These are phyloP conservation scores for Thinocorus orbignyianus DNA, from an alignment of 2,113 vertebrate genomes.

Conservation along the genomic window DNA sequence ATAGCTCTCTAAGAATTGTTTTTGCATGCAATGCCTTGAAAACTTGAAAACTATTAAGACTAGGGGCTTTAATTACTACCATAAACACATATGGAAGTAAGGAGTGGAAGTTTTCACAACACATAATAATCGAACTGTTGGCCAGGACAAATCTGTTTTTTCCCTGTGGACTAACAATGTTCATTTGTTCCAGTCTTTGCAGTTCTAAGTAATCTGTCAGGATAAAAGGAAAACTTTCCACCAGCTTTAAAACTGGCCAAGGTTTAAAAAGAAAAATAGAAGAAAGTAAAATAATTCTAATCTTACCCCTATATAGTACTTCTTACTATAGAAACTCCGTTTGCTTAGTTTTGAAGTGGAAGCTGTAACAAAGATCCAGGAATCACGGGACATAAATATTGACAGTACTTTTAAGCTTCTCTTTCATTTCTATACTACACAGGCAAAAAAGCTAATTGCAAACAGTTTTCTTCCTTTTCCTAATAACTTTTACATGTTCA, in stretches of 20 bases:
- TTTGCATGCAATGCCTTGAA: neutral
- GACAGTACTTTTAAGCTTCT: neutral
- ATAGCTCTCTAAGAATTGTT: neutral
- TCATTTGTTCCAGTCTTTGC: neutral
- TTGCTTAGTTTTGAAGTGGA: neutral
- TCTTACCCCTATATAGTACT: neutral
- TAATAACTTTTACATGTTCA: neutral
- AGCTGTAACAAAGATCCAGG: neutral
- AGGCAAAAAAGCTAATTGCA: neutral
- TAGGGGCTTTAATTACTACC: neutral
- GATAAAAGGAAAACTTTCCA: neutral
- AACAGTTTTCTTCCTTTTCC: neutral
- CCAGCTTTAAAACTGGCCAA: neutral
- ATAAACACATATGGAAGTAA: conserved; percentile 27
- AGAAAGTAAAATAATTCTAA: neutral
- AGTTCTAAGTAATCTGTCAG: neutral
- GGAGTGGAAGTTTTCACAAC: neutral
- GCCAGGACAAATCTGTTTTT: neutral
- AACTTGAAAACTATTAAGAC: neutral
- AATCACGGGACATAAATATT: neutral
- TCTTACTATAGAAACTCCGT: neutral
- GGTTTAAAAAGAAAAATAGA: neutral
- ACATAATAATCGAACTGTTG: neutral
- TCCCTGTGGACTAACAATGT: neutral
- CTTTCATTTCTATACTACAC: neutral